Evolutionary conservation across 1,140 invertebrate species (phyloP).

Genomic region (Drosophila insularis): DNA sequence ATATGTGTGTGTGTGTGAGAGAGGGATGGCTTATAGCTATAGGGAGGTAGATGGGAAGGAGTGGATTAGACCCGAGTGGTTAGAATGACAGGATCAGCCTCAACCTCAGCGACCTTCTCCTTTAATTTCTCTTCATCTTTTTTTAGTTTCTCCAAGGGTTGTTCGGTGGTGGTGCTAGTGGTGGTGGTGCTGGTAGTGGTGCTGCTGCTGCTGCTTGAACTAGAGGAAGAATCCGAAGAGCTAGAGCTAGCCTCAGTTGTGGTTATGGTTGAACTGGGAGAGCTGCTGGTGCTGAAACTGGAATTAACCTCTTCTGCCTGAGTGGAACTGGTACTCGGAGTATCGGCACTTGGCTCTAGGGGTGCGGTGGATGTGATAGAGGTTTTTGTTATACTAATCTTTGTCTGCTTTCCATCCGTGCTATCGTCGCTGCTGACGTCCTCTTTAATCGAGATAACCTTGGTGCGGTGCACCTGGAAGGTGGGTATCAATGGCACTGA

Average conservation of each 20-base stretch:
- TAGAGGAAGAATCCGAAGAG: not conserved
- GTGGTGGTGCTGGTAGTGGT: slow-evolving; percentile 5
- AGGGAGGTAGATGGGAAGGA: not conserved
- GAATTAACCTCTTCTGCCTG: slow-evolving; percentile 2
- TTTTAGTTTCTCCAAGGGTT: slow-evolving; percentile 61
- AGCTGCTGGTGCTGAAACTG: slow-evolving; percentile 18
- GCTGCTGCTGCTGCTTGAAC: slow-evolving; percentile 3
- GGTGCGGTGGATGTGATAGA: slow-evolving; percentile 69
- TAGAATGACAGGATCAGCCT: slow-evolving; percentile 76
- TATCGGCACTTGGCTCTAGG: slow-evolving; percentile 49
- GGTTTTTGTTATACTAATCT: slow-evolving; percentile 73
- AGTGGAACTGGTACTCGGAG: slow-evolving; percentile 20
- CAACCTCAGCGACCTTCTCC: slow-evolving; percentile 80
- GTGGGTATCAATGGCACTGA: slow-evolving; percentile 64
- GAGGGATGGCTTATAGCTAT: slow-evolving; percentile 44
- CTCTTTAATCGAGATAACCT: slow-evolving; percentile 64
- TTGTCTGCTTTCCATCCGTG: slow-evolving; percentile 68
- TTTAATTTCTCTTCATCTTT: slow-evolving; percentile 76
- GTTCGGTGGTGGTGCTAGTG: slow-evolving; percentile 44
- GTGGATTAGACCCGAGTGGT: slow-evolving; percentile 63
- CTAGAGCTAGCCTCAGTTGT: slow-evolving; percentile 31
- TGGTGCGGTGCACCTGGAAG: slow-evolving; percentile 75
- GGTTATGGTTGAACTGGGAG: not conserved
- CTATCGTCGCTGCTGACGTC: slow-evolving; percentile 60
- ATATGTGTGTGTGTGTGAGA: slow-evolving; percentile 13